Evolutionary conservation across 2,888 invertebrate genomes (phyloP).

Genomic region (Macrosoma leucophasiata): DNA sequence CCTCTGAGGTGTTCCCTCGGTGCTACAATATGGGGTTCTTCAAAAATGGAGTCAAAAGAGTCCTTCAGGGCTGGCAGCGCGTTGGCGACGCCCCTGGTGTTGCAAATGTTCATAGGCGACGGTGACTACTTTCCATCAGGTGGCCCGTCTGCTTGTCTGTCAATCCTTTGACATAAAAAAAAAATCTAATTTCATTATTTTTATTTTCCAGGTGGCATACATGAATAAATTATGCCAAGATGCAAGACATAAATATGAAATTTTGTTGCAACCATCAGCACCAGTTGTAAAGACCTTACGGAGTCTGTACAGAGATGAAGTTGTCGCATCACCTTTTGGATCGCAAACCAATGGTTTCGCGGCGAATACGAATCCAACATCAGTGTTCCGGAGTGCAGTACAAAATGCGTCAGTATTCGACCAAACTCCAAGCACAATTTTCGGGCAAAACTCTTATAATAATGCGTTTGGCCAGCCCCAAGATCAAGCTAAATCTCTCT

Average conservation of each 20-base stretch:
- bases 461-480: constrained; percentile 16
- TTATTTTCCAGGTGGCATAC: constrained; percentile 42
- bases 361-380: constrained; percentile 34
- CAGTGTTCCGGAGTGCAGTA: constrained; percentile 48
- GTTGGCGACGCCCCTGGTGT: too few relatives aligned
- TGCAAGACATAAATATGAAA: constrained; percentile 44
- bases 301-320: constrained; percentile 48
- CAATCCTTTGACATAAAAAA: too few relatives aligned
- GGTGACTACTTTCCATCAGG: too few relatives aligned
- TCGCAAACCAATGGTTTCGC: constrained; percentile 25
- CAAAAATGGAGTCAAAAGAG: too few relatives aligned
- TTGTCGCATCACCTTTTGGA: constrained; percentile 38
- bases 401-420: constrained; percentile 34
- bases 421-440: constrained; percentile 30
- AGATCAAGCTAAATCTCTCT: constrained; percentile 14
- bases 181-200: too few relatives aligned
- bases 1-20: too few relatives aligned
- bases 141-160: too few relatives aligned
- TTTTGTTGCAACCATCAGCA: constrained; percentile 38
- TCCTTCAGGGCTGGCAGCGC: too few relatives aligned
- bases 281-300: constrained; percentile 39
- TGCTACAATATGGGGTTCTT: too few relatives aligned
- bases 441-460: constrained; percentile 27
- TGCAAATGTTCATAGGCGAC: too few relatives aligned
- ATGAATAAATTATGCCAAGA: constrained; percentile 47